Percentiles rank a stretch among this genome's conserved stretches.
phyloP scores from a whole-genome alignment of 2,113 vertebrate species.

The Leuciscus idus region DNA sequence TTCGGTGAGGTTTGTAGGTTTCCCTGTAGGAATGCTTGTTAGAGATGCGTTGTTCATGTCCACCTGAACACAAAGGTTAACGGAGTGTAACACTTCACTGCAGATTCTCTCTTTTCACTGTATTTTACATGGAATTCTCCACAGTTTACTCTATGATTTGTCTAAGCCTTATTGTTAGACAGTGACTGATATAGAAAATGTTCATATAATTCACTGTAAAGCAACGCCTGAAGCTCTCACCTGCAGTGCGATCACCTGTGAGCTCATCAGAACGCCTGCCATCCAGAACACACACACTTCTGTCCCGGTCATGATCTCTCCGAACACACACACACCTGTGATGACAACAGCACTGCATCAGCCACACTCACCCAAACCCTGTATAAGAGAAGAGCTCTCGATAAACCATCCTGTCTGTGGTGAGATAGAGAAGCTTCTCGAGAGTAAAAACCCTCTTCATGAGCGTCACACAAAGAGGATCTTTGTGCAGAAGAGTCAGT shows the following conservation, averaged over 20 bases:
- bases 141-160: neutral
- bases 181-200: neutral
- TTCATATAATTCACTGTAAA: neutral
- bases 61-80: constrained; percentile 32
- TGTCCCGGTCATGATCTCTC: constrained; percentile 27
- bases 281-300: constrained; percentile 17
- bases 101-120: neutral
- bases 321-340: constrained; percentile 30
- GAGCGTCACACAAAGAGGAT: constrained; percentile 26
- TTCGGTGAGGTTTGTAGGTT: constrained; percentile 64
- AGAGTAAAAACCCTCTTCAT: constrained; percentile 9
- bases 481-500: constrained; percentile 42
- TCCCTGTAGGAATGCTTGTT: constrained; percentile 64
- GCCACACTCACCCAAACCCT: neutral
- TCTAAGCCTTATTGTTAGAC: neutral
- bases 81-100: neutral
- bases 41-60: constrained; percentile 63
- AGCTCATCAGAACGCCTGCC: neutral
- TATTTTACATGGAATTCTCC: neutral
- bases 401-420: neutral
- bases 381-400: neutral
- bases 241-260: neutral
- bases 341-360: neutral
- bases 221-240: constrained; percentile 31
- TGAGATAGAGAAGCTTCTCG: constrained; percentile 14